A percentile compares a stretch with the other conserved stretches of the same genome.
Conservation (phyloP, 2,888 invertebrate genomes). For the Caenorhabditis sp. region DNA sequence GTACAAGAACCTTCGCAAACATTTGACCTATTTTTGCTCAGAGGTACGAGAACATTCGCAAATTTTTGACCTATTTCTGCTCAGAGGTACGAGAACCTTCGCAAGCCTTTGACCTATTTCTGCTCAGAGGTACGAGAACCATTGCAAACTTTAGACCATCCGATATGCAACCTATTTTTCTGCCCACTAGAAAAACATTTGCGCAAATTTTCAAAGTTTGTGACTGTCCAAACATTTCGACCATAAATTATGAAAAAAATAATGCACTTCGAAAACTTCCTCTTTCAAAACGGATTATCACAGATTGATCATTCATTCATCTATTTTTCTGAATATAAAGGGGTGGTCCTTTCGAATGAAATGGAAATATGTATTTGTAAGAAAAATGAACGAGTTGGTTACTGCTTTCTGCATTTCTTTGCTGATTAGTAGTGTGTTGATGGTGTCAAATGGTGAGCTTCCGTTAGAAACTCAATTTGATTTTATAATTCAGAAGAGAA, state of each 20-base stretch:
- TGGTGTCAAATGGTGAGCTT: not conserved
- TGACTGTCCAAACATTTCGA: not conserved
- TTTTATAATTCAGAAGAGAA: constrained; percentile 3
- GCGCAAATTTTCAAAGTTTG: not conserved
- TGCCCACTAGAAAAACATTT: not conserved
- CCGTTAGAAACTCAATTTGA: not conserved
- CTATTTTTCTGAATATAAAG: not conserved
- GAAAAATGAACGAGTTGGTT: constrained; percentile 5
- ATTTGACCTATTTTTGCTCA: too few relatives aligned
- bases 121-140: too few relatives aligned
- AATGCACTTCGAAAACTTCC: not conserved
- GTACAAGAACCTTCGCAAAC: too few relatives aligned
- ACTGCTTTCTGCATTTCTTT: not conserved
- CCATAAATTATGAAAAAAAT: not conserved
- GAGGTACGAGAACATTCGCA: too few relatives aligned
- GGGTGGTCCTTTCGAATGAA: constrained; percentile 1
- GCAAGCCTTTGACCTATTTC: too few relatives aligned
- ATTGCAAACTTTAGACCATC: too few relatives aligned
- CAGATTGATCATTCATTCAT: constrained; percentile 7
- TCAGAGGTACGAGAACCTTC: too few relatives aligned
- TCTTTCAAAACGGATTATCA: constrained; percentile 1
- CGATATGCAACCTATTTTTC: too few relatives aligned
- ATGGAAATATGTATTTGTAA: not conserved
- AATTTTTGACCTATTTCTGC: too few relatives aligned
- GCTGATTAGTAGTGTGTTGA: not conserved